A percentile compares a stretch with the other conserved stretches of the same genome.
These are phyloP conservation scores for Agrotis clavis DNA, from an alignment of 2,888 invertebrate genomes.

Conservation along the genomic window DNA sequence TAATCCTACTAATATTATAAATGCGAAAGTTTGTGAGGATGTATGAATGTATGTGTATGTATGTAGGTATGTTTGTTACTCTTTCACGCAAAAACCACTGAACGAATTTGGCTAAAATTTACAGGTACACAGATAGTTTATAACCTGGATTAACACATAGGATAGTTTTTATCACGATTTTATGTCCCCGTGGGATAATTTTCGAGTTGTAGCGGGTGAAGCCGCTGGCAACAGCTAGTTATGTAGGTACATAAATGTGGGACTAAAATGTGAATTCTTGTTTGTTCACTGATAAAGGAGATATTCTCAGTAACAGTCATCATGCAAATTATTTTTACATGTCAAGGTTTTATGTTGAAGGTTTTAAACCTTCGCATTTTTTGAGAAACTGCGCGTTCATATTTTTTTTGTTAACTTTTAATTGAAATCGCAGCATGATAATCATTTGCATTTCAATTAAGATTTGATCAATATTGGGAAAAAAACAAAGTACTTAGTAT, in stretches of 20 bases:
- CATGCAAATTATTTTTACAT: slow-evolving; percentile 78
- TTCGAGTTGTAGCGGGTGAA: too few relatives aligned
- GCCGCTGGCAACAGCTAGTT: too few relatives aligned
- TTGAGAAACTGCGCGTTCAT: slow-evolving; percentile 55
- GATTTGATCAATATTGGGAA: neutral
- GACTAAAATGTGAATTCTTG: slow-evolving; percentile 37
- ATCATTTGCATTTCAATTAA: neutral
- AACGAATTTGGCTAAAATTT: too few relatives aligned
- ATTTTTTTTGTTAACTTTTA: neutral
- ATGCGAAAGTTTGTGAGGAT: too few relatives aligned
- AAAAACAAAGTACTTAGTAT: neutral
- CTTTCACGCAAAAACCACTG: too few relatives aligned
- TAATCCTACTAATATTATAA: too few relatives aligned
- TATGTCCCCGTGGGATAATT: too few relatives aligned
- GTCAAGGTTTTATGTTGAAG: slow-evolving; percentile 81
- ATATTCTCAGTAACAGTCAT: slow-evolving; percentile 58
- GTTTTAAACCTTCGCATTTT: slow-evolving; percentile 74
- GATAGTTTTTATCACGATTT: too few relatives aligned
- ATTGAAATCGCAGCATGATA: neutral
- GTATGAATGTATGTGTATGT: too few relatives aligned
- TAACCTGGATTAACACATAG: too few relatives aligned
- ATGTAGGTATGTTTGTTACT: too few relatives aligned
- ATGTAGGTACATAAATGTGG: slow-evolving; percentile 12
- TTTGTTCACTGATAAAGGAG: slow-evolving; percentile 54
- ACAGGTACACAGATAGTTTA: too few relatives aligned